Base-by-base conservation (phyloP, 2,113 vertebrate species). In the Triplophysa dalaica region DNA sequence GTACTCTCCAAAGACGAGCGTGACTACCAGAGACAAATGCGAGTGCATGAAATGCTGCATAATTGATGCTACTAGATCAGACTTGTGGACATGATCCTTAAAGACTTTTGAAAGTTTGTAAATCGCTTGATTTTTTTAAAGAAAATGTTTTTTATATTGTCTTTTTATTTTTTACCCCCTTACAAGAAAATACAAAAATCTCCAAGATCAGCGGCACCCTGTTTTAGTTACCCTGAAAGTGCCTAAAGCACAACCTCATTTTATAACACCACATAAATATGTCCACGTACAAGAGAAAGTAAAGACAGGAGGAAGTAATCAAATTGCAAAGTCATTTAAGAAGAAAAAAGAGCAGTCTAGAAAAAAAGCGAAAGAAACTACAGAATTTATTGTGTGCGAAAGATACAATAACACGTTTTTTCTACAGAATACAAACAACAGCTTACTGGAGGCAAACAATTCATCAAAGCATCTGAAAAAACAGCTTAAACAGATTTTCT, bases 271-370 rank as follows among this genome's bases (percentile, higher is more conserved):
- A 58, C n/a, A 60, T 4, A 41, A 60, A 60, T 14, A 43, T 56
- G 69, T 73, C 54, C 3, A 58, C 11, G 10, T 62, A 29, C 41
- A 24, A 22, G n/a, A 61, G 22, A 72, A 52, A 66, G 65, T 60
- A 62, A 38, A 61, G 63, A 81, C 67, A 68, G 38, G 62, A 19
- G n/a, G 24, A 80, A 58, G 78, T 67, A 13, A 62, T 84, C 67
- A 78, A 84, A 77, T 81, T 84, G 76, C 69, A 69, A 26, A 66
- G 63, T 29, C 38, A 75, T 61, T 43, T 78, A 21, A 50, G 41
- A 19, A 38, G 12, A 77, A 8, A 74, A 8, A 65, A 64, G 26
- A 69, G 29, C 54, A 29, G 65, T 54, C 52, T 54, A 43, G 68
- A n/a, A 21, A 60, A 60, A 33, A 45, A 33, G 22, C 65, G 10